Evolutionary conservation across 2,888 invertebrate genomes (phyloP), one percentile per base, ranked within the genome.

Genomic region (Amblyjoppa proteus): DNA sequence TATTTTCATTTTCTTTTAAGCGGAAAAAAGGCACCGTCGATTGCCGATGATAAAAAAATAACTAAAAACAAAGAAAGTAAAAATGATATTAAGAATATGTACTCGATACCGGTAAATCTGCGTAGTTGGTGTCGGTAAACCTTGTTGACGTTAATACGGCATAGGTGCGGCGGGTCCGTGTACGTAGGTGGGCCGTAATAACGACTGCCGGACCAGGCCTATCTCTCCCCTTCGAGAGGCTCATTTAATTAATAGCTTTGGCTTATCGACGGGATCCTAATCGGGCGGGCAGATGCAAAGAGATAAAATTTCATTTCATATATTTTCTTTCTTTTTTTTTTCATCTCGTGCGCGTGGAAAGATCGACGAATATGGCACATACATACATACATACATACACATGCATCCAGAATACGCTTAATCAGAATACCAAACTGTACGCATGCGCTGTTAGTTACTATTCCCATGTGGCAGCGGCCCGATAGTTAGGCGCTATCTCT

Each of bases 241-340:
- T 75, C 45, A 45, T 82, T 79, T 85, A 85, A 85, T 85, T 85
- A 85, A 82, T 78, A 78, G 85, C 58, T 75, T 56, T 58, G 78
- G 61, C 74, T 78, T 78, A 82, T 78, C 66, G 74, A 49, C 31
- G 66, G 34, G 53, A 64, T 74, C 74, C 73, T 74, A 84, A 84
- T 84, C 81, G 74, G 45, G 53, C 51, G 13, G 53, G n/a, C 4
- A 68, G 41, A 68, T 61, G 13, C 58, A 28, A 5, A 64, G 56
- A 75, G 34, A 75, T 66, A 64, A 20, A 38, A 68, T 41, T 68
- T 41, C 38, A 41, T 11, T 41, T 3, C 45, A 45, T 45, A 13
- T 13, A 11, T 45, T 45, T 13, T 13, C 13, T 45, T 13, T 20
- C 1, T 7, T 45, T 41, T 11, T 11, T 41, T 9, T 5, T 41